Evolutionary conservation across 1,140 invertebrate genomes (phyloP).

Genomic region (Drosophila littoralis): DNA sequence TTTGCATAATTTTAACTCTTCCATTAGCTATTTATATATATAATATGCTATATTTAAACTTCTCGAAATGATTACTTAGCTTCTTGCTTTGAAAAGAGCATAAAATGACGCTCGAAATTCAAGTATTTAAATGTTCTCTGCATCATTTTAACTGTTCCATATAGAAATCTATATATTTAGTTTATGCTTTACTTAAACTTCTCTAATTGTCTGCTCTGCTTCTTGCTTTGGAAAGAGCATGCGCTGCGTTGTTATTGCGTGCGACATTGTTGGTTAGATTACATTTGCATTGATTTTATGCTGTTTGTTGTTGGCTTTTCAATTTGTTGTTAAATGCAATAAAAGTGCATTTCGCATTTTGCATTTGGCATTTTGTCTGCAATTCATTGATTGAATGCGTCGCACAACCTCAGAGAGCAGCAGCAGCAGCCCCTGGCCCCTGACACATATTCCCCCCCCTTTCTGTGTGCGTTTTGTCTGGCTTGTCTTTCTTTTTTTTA

Average conservation of each 20-base stretch:
- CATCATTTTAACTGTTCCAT: too few relatives aligned
- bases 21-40: too few relatives aligned
- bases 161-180: too few relatives aligned
- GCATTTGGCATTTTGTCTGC: constrained; percentile 77
- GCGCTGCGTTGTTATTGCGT: constrained; percentile 4
- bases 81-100: too few relatives aligned
- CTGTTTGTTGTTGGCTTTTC: constrained; percentile 62
- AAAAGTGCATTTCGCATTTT: constrained; percentile 78
- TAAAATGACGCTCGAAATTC: too few relatives aligned
- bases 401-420: constrained; percentile 39
- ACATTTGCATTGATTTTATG: constrained; percentile 36
- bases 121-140: too few relatives aligned
- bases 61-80: too few relatives aligned
- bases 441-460: neutral
- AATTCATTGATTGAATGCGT: constrained; percentile 77
- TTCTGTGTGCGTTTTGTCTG: neutral
- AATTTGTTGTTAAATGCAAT: constrained; percentile 82
- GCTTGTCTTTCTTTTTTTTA: constrained; percentile 16
- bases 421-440: neutral
- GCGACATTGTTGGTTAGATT: constrained; percentile 14
- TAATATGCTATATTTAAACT: too few relatives aligned
- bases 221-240: constrained; percentile 6
- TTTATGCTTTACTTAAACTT: too few relatives aligned
- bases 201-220: too few relatives aligned
- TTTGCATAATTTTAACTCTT: too few relatives aligned